These are phyloP conservation scores for Triplophysa bombifrons DNA, from an alignment of 2,797 vertebrate species.

Conservation along the genomic window DNA sequence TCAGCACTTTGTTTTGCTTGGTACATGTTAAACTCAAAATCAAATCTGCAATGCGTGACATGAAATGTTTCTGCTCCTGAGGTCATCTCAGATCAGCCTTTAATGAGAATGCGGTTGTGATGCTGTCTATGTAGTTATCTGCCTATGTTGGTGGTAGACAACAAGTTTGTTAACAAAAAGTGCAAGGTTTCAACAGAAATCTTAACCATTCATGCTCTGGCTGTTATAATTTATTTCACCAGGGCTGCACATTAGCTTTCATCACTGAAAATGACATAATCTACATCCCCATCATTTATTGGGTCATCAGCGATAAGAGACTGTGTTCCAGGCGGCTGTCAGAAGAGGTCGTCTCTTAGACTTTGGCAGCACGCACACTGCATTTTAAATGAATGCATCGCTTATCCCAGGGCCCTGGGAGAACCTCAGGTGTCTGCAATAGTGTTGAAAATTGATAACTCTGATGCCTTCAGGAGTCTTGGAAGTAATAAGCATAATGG, in stretches of 20 bases:
- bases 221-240: not conserved
- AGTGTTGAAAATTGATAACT: constrained; percentile 23
- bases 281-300: not conserved
- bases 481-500: constrained; percentile 17
- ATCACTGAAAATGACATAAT: not conserved
- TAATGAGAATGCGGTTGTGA: not conserved
- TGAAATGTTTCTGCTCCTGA: not conserved
- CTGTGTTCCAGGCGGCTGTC: constrained; percentile 13
- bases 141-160: not conserved
- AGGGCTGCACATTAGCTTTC: not conserved
- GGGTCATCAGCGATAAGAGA: constrained; percentile 4
- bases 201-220: not conserved
- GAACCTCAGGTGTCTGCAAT: constrained; percentile 22
- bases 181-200: not conserved
- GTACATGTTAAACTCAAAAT: not conserved
- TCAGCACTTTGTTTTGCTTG: not conserved
- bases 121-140: not conserved
- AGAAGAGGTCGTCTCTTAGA: constrained; percentile 2
- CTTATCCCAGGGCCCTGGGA: constrained; percentile 4
- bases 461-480: constrained; percentile 11
- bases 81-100: not conserved
- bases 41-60: not conserved
- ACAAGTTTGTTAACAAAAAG: not conserved
- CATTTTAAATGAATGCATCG: not conserved
- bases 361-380: not conserved